These are phyloP conservation scores for Ctenodactylus gundi DNA, from an alignment of 2,113 vertebrate species.

Conservation along the genomic window DNA sequence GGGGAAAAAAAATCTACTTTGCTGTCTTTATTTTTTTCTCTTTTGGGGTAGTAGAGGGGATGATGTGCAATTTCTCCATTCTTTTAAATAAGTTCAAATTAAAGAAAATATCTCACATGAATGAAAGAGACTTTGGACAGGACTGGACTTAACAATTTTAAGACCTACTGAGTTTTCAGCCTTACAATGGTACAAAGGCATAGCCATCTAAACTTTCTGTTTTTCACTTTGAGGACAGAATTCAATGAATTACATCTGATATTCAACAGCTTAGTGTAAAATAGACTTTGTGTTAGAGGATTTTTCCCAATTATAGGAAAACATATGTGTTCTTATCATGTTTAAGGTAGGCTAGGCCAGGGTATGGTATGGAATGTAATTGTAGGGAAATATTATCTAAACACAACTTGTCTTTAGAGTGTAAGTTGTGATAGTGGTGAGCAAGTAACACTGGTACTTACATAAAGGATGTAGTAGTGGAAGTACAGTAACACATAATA, in stretches of 20 bases:
- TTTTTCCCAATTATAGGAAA: background rate
- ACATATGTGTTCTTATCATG: background rate
- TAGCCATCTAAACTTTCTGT: background rate
- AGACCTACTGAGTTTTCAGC: background rate
- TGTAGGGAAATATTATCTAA: background rate
- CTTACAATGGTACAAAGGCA: background rate
- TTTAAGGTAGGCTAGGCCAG: background rate
- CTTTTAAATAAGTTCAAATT: background rate
- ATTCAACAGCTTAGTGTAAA: background rate
- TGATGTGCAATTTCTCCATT: background rate
- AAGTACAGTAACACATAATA: background rate
- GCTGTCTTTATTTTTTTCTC: background rate
- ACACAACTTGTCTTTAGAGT: background rate
- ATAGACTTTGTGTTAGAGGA: background rate
- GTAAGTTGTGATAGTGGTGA: too few species aligned
- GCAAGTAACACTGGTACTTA: background rate
- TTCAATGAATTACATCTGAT: background rate
- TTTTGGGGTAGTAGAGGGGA: accelerated
- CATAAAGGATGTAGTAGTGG: background rate
- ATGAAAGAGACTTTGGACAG: background rate
- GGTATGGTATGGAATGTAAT: background rate
- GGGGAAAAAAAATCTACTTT: background rate
- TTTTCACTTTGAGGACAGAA: background rate
- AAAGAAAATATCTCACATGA: background rate
- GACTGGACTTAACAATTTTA: background rate